Evolutionary conservation across 2,113 vertebrate species (phyloP), one percentile per base, ranked within the genome.

Genomic region (Ovis canadensis): DNA sequence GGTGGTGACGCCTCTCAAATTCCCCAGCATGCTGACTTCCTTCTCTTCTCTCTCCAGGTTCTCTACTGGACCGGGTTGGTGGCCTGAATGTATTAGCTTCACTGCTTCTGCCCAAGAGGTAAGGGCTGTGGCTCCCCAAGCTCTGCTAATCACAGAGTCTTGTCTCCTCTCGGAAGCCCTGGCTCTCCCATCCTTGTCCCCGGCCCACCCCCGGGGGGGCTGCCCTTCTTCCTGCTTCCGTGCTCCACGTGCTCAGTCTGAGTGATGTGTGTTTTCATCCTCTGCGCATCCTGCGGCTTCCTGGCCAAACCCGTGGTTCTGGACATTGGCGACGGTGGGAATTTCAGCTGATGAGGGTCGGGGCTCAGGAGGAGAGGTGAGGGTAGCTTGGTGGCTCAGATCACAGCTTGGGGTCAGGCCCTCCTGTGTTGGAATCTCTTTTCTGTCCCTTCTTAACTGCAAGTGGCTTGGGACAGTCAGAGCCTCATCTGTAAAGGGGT

Each of bases 51-150:
- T 96, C 60, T 59, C 36, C 64, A 98, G 98, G 98, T 98, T 97
- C 98, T 98, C 97, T 15, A 77, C 97, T 98, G 98, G 98, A 98
- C 97, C 43, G 43, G 98, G 97, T 98, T 98, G 98, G 98, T 96
- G 97, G 98, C 98, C 97, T 98, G 98, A 98, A 98, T 98, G 98
- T 98, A 97, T 97, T 98, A 98, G 90, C 91, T 97, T 97, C 29
- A 83, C 98, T 97, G 91, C 14, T 93, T 98, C 98, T 98, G 60
- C 96, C 98, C 93, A 95, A 98, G 94, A 98, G 98, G 98, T 98
- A 96, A 98, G 98, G 43, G 31, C 36, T 23, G 4, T 0, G 15
- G 77, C 45, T 80, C 93, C 54, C 40, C 33, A 23, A 25, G n/a
- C n/a, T 78, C 36, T 81, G 57, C 55, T 36, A 45, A 7, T n/a